Evolutionary conservation across 2,888 invertebrate species (phyloP).

Genomic region (Eupithecia tripunctaria): DNA sequence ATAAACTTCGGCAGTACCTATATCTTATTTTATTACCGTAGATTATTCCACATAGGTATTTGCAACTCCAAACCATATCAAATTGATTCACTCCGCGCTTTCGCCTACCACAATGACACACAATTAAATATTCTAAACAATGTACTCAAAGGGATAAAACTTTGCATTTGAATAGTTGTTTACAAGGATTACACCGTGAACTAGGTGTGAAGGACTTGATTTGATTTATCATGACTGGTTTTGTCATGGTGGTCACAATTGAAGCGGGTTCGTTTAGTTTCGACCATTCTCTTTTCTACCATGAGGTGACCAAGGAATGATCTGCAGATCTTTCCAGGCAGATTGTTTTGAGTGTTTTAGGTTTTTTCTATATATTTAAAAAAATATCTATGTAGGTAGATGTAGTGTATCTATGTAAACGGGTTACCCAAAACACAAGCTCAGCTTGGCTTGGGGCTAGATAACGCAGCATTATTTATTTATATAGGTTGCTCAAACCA

Average conservation of each 20-base stretch:
- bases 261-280: background rate
- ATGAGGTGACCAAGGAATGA: background rate
- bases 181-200: constrained; percentile 55
- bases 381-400: background rate
- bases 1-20: too few relatives aligned
- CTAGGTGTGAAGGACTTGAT: constrained; percentile 32
- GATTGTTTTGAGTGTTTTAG: background rate
- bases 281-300: background rate
- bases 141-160: constrained; percentile 47
- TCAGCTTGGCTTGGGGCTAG: background rate
- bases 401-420: background rate
- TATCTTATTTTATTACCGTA: background rate
- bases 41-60: background rate
- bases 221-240: constrained; percentile 34
- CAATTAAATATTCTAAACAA: constrained; percentile 74
- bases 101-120: constrained; percentile 64
- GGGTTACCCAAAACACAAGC: background rate
- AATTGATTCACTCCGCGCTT: constrained; percentile 58
- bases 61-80: constrained; percentile 37
- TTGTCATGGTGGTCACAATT: constrained; percentile 16
- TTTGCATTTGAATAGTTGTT: constrained; percentile 64
- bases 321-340: background rate
- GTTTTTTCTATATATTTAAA: background rate
- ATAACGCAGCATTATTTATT: background rate
- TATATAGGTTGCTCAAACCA: background rate